Evolutionary conservation across 2,113 vertebrate genomes (phyloP).

Genomic region (Scomber colias): DNA sequence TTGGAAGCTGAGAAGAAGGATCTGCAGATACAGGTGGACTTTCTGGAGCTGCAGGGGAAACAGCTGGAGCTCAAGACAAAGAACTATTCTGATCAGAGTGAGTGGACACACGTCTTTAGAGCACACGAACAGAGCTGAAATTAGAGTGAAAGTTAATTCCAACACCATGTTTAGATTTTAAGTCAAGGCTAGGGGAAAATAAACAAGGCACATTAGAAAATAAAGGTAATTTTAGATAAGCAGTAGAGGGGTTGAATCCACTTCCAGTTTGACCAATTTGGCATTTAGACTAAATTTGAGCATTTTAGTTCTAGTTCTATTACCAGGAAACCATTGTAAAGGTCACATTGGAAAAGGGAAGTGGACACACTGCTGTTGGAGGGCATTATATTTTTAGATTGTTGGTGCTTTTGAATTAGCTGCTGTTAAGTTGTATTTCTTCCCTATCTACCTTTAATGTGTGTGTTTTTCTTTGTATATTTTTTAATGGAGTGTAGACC

Average conservation of each 20-base stretch:
- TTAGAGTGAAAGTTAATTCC: background rate
- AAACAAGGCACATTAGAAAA: no score
- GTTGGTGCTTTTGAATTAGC: constrained; percentile 2
- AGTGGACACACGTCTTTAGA: constrained; percentile 64
- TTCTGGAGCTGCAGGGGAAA: constrained; percentile 94
- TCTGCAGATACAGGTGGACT: constrained; percentile 93
- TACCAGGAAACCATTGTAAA: no score
- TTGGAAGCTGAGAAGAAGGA: constrained; percentile 99
- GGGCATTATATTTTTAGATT: constrained; percentile 39
- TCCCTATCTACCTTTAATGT: no score
- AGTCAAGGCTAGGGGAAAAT: no score
- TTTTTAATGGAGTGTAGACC: no score
- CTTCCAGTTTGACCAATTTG: no score
- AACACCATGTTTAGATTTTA: no score
- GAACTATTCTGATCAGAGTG: constrained; percentile 95
- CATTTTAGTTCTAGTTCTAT: no score
- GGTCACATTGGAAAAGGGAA: no score
- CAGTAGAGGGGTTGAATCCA: no score
- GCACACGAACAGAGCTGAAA: background rate
- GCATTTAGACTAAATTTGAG: background rate
- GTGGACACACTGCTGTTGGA: background rate
- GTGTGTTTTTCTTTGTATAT: background rate
- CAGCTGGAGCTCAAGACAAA: constrained; percentile 96
- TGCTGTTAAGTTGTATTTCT: background rate
- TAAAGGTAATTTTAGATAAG: no score